These are phyloP conservation scores for Dioctria rufipes DNA, from an alignment of 2,888 invertebrate species.

Conservation along the genomic window DNA sequence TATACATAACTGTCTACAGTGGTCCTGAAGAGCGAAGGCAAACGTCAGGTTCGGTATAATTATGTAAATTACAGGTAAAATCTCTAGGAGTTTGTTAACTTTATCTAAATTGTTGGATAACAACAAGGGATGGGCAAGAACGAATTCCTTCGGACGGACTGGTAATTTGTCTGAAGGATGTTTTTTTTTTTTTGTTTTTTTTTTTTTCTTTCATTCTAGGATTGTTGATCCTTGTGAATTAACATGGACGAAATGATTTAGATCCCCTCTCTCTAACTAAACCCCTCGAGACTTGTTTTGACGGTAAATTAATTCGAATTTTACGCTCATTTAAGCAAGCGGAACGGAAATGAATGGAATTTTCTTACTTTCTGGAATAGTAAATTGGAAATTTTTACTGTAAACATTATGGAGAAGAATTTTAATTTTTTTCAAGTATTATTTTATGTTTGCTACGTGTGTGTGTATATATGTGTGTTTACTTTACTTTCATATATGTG, in stretches of 20 bases:
- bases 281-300: conserved; percentile 4
- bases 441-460: too few species aligned
- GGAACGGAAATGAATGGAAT: conserved; percentile 31
- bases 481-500: too few species aligned
- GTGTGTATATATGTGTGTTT: too few species aligned
- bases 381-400: conserved; percentile 25
- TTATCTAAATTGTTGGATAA: conserved; percentile 34
- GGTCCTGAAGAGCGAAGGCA: background rate
- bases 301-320: conserved; percentile 45
- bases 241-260: conserved; percentile 23
- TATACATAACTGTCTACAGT: background rate
- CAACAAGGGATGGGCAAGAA: background rate
- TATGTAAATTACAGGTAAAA: conserved; percentile 51
- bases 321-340: conserved; percentile 31
- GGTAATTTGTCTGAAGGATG: conserved; percentile 45
- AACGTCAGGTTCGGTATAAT: conserved; percentile 38
- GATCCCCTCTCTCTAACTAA: background rate
- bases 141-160: conserved; percentile 18
- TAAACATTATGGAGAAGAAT: conserved; percentile 24
- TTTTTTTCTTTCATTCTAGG: conserved; percentile 25
- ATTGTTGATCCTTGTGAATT: conserved; percentile 26
- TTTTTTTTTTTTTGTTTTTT: conserved; percentile 38
- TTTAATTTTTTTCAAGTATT: background rate
- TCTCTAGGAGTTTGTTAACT: conserved; percentile 38
- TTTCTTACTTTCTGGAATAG: conserved; percentile 20